Evolutionary conservation across 2,888 invertebrate species (phyloP).

Genomic region (Criorhina ranunculi): DNA sequence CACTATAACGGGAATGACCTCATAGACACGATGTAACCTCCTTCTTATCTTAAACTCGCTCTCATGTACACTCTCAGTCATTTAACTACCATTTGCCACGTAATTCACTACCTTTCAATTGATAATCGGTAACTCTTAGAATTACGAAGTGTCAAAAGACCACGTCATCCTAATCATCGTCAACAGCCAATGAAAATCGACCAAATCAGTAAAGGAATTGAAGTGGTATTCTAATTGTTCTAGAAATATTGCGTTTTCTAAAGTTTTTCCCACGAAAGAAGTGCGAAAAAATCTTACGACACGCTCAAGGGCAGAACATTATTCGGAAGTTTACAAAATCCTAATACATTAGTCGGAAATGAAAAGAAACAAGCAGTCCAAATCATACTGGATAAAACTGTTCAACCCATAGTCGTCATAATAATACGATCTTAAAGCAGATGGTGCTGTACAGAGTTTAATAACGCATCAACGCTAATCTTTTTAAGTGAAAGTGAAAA

Average conservation of each 20-base stretch:
- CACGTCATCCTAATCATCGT: slow-evolving; percentile 49
- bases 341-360: slow-evolving; percentile 41
- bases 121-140: slow-evolving; percentile 13
- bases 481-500: slow-evolving; percentile 12
- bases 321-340: neutral
- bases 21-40: neutral
- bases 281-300: slow-evolving; percentile 16
- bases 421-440: slow-evolving; percentile 13
- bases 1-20: too few relatives aligned
- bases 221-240: slow-evolving; percentile 11
- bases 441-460: slow-evolving; percentile 34
- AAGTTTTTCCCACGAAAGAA: slow-evolving; percentile 1
- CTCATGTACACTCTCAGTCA: neutral
- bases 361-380: slow-evolving; percentile 58
- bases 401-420: slow-evolving; percentile 37
- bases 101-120: neutral
- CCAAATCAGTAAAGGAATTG: slow-evolving; percentile 51
- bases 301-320: neutral
- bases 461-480: neutral
- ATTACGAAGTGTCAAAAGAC: slow-evolving; percentile 35
- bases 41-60: neutral
- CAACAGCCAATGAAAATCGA: slow-evolving; percentile 56
- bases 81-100: slow-evolving; percentile 8
- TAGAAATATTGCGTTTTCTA: slow-evolving; percentile 37
- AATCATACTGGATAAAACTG: slow-evolving; percentile 45